Conservation (phyloP, 1,140 invertebrate genomes). For the Matsumurasca onukii region DNA sequence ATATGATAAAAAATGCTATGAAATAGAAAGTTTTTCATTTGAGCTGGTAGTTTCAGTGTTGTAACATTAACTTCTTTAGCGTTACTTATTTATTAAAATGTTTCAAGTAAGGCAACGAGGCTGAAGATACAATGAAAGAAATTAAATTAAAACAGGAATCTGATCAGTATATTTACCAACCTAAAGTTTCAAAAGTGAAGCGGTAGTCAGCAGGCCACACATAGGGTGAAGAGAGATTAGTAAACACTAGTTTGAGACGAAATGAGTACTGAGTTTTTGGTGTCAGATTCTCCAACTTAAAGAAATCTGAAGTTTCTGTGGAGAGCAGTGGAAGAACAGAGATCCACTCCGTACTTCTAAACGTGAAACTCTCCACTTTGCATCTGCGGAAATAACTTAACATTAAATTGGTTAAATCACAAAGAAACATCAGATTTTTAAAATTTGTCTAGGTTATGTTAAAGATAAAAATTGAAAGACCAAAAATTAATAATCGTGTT, state of each 20-base stretch:
- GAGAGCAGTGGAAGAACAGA: conserved; percentile 22
- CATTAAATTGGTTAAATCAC: too few species aligned
- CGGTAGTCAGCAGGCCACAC: conserved; percentile 65
- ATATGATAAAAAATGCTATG: not conserved
- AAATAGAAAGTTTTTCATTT: conserved; percentile 15
- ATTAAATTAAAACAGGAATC: too few species aligned
- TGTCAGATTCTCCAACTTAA: conserved; percentile 55
- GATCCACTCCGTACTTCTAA: conserved; percentile 33
- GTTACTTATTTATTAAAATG: too few species aligned
- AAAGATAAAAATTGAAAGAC: too few species aligned
- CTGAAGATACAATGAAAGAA: too few species aligned
- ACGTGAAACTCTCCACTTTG: conserved; percentile 36
- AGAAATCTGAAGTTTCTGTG: conserved; percentile 47
- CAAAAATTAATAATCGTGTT: too few species aligned
- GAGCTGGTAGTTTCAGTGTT: conserved; percentile 18
- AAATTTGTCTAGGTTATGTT: too few species aligned
- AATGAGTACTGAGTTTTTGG: conserved; percentile 76
- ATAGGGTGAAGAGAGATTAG: conserved; percentile 56
- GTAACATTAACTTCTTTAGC: too few species aligned
- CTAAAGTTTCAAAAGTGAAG: conserved; percentile 74
- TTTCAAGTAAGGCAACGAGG: too few species aligned
- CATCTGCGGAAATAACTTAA: conserved; percentile 26
- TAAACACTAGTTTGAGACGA: conserved; percentile 66
- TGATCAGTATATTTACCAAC: conserved; percentile 57
- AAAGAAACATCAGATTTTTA: too few species aligned